Evolutionary conservation across 2,888 invertebrate species (phyloP).

Genomic region (Sepiola atlantica): DNA sequence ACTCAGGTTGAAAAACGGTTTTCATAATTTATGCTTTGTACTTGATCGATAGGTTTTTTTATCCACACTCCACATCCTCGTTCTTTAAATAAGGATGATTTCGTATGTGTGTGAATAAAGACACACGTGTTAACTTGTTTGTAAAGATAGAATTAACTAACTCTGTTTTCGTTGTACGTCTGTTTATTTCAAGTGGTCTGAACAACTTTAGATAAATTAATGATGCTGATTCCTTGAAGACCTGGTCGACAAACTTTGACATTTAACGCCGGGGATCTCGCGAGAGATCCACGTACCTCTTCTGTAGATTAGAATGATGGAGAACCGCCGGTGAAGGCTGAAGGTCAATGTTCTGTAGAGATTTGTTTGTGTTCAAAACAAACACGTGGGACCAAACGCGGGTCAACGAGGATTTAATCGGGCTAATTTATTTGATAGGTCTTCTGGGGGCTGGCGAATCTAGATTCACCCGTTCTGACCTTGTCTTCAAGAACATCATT

Average conservation of each 20-base stretch:
- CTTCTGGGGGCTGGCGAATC: not conserved
- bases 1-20: no score
- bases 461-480: not conserved
- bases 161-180: not conserved
- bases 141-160: not conserved
- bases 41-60: no score
- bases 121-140: no score
- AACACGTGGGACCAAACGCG: not conserved
- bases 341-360: not conserved
- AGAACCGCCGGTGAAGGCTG: not conserved
- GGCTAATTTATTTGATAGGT: slow-evolving; percentile 19
- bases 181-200: not conserved
- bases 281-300: not conserved
- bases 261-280: not conserved
- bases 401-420: not conserved
- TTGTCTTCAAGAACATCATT: not conserved
- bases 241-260: not conserved
- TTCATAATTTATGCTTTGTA: no score
- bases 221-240: not conserved
- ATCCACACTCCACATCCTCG: no score
- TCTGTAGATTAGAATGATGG: not conserved
- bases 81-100: no score
- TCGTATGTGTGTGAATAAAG: no score
- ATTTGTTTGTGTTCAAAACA: not conserved
- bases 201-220: not conserved